Conservation (phyloP, 2,113 vertebrate species). For the Progne subis region DNA sequence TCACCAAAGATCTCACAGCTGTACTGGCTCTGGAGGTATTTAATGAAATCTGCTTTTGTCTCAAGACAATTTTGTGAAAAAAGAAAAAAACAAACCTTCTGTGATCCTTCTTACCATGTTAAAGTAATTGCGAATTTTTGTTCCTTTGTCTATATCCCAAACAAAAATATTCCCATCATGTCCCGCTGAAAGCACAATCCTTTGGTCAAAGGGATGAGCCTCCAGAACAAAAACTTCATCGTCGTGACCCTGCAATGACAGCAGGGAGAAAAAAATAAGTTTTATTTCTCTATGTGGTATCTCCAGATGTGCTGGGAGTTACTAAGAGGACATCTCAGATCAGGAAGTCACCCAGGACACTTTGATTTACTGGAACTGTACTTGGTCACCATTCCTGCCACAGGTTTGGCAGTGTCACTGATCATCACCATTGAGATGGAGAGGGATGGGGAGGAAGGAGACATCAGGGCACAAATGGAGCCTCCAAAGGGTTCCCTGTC, state of each 20-base stretch:
- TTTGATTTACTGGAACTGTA: background rate
- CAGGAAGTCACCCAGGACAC: background rate
- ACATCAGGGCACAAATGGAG: background rate
- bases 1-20: background rate
- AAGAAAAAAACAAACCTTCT: background rate
- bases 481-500: background rate
- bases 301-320: background rate
- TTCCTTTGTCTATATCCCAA: slow-evolving; percentile 93
- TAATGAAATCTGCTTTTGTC: background rate
- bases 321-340: background rate
- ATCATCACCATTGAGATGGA: background rate
- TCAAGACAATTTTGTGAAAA: background rate
- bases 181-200: slow-evolving; percentile 95
- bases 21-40: background rate
- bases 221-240: slow-evolving; percentile 97
- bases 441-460: background rate
- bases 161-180: slow-evolving; percentile 97
- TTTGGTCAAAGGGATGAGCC: slow-evolving; percentile 94
- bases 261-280: background rate
- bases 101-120: slow-evolving; percentile 77
- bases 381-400: background rate
- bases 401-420: background rate
- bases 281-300: background rate
- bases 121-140: slow-evolving; percentile 77
- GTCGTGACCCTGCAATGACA: slow-evolving; percentile 87